Evolutionary conservation across 1,140 invertebrate genomes (phyloP).

Genomic region (Eupeodes corollae): DNA sequence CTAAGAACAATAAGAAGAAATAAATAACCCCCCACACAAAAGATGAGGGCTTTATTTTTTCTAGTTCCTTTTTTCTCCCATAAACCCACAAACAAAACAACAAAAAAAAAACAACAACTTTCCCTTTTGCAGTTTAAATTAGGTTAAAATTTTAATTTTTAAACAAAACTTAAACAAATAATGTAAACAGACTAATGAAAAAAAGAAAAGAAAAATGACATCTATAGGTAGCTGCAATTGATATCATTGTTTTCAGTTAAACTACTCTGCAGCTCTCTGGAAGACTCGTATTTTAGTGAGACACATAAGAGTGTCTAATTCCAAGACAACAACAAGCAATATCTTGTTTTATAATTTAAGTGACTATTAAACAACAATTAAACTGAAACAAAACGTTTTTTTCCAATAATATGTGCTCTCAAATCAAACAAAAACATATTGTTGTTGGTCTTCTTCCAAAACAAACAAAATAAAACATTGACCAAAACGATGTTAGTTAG

Average conservation of each 20-base stretch:
- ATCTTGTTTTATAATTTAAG: not conserved
- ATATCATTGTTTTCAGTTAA: not conserved
- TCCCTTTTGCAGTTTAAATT: no score
- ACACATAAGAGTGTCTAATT: no score
- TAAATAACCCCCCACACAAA: constrained; percentile 13
- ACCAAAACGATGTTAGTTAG: no score
- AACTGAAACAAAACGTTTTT: not conserved
- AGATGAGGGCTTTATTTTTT: no score
- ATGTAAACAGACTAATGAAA: not conserved
- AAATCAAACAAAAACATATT: no score
- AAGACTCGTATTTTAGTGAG: not conserved
- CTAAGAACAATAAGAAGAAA: constrained; percentile 39
- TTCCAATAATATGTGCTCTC: no score
- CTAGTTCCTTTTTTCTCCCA: no score
- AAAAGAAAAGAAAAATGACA: not conserved
- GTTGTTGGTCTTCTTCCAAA: no score
- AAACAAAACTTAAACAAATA: not conserved
- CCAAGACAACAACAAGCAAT: no score
- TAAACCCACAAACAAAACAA: not conserved
- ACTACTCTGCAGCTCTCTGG: not conserved
- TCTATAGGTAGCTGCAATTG: not conserved
- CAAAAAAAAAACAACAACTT: not conserved
- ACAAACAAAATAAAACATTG: no score
- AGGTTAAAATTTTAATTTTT: not conserved
- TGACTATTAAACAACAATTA: not conserved